Evolutionary conservation across 1,140 invertebrate species (phyloP).

Genomic region (Drosophila aff.): DNA sequence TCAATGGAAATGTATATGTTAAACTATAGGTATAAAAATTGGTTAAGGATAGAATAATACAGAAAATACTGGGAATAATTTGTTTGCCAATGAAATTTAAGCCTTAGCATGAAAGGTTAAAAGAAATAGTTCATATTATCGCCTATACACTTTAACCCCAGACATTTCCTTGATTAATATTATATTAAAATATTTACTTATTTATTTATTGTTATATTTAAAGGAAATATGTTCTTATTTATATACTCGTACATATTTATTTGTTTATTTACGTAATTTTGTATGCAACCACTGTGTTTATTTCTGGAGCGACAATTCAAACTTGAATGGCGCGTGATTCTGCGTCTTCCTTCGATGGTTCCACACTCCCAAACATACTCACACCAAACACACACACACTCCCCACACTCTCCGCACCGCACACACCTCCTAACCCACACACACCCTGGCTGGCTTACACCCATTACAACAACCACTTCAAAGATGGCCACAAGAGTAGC

Average conservation of each 20-base stretch:
- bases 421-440: slow-evolving; percentile 15
- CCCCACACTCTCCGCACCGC: slow-evolving; percentile 18
- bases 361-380: slow-evolving; percentile 26
- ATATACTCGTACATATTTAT: neutral
- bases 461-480: slow-evolving; percentile 78
- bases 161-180: neutral
- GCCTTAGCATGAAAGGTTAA: too few relatives aligned
- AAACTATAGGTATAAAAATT: neutral
- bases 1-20: too few relatives aligned
- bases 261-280: neutral
- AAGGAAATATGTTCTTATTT: neutral
- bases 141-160: neutral
- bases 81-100: neutral
- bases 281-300: slow-evolving; percentile 42
- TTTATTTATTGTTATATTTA: neutral
- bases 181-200: neutral
- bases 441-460: slow-evolving; percentile 33
- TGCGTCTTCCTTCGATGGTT: slow-evolving; percentile 59
- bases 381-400: slow-evolving; percentile 2
- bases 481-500: slow-evolving; percentile 82
- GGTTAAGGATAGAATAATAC: neutral
- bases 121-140: neutral
- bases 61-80: neutral
- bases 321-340: slow-evolving; percentile 78
- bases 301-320: slow-evolving; percentile 65